A percentile compares a stretch with the other conserved stretches of the same genome.
phyloP scores from a whole-genome alignment of 1,140 invertebrate genomes.

The Drepana arcuata region DNA sequence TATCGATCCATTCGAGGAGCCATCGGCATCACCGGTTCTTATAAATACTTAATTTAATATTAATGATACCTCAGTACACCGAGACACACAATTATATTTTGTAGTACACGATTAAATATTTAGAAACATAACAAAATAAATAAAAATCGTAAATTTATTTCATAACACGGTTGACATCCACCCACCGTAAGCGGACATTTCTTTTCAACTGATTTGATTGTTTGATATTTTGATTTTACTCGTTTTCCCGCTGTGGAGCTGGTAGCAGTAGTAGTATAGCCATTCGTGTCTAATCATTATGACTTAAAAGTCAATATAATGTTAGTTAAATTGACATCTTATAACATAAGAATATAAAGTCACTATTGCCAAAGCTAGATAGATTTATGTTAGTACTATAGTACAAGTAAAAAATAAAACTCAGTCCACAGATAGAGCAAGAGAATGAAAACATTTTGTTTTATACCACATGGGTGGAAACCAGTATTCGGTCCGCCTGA shows the following conservation, averaged over 20 bases:
- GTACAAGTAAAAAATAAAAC: too few relatives aligned
- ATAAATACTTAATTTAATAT: too few relatives aligned
- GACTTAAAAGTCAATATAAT: not conserved
- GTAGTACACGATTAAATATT: conserved; percentile 36
- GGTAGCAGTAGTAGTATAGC: not conserved
- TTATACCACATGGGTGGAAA: too few relatives aligned
- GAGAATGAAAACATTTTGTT: too few relatives aligned
- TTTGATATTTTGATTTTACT: not conserved
- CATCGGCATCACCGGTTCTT: conserved; percentile 54
- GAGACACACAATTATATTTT: conserved; percentile 18
- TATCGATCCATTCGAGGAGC: conserved; percentile 67
- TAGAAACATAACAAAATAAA: conserved; percentile 51
- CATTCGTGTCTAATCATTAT: not conserved
- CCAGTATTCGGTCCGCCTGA: too few relatives aligned
- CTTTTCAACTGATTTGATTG: conserved; percentile 47
- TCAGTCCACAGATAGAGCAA: too few relatives aligned
- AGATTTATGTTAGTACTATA: not conserved
- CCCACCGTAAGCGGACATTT: conserved; percentile 47
- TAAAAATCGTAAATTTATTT: conserved; percentile 54
- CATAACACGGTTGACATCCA: conserved; percentile 24
- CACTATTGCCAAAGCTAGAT: not conserved
- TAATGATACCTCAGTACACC: conserved; percentile 13
- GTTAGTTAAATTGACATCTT: not conserved
- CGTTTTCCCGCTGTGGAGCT: not conserved
- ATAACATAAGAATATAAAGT: not conserved